Evolutionary conservation across 2,888 invertebrate species (phyloP).

Genomic region (Diabrotica balteata): DNA sequence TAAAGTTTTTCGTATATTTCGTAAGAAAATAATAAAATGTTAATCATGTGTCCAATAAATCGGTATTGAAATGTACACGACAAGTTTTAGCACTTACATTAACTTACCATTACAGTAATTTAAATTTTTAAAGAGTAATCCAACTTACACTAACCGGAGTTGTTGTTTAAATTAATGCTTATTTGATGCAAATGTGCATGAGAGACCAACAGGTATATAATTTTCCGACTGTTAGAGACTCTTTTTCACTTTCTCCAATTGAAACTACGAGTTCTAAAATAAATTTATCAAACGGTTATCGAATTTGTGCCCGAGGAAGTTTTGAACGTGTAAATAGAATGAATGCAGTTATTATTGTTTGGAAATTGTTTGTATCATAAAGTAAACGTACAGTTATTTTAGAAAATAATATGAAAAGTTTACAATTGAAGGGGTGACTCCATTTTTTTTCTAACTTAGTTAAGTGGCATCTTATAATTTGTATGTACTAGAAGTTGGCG

Average conservation of each 20-base stretch:
- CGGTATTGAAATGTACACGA: constrained; percentile 1
- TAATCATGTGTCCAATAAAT: background rate
- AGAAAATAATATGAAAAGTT: too few relatives aligned
- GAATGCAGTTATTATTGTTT: too few relatives aligned
- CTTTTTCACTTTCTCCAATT: constrained; percentile 16
- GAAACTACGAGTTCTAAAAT: constrained; percentile 6
- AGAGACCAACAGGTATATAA: constrained; percentile 8
- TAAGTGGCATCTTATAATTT: too few relatives aligned
- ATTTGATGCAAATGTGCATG: constrained; percentile 8
- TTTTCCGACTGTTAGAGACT: constrained; percentile 11
- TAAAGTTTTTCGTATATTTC: too few relatives aligned
- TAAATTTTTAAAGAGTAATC: constrained; percentile 11
- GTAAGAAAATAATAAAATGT: too few relatives aligned
- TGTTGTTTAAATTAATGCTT: constrained; percentile 1
- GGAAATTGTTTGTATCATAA: too few relatives aligned
- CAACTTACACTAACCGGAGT: constrained; percentile 1
- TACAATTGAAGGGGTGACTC: too few relatives aligned
- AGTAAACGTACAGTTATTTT: too few relatives aligned
- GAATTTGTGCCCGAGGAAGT: background rate
- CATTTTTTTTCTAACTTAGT: too few relatives aligned
- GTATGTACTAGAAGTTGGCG: too few relatives aligned
- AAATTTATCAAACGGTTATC: constrained; percentile 9
- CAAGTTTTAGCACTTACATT: constrained; percentile 10
- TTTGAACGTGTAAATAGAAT: too few relatives aligned
- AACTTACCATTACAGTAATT: constrained; percentile 10